Percentiles rank a stretch among this genome's conserved stretches.
Conservation (phyloP, 1,140 invertebrate species). For the Ostrea edulis region DNA sequence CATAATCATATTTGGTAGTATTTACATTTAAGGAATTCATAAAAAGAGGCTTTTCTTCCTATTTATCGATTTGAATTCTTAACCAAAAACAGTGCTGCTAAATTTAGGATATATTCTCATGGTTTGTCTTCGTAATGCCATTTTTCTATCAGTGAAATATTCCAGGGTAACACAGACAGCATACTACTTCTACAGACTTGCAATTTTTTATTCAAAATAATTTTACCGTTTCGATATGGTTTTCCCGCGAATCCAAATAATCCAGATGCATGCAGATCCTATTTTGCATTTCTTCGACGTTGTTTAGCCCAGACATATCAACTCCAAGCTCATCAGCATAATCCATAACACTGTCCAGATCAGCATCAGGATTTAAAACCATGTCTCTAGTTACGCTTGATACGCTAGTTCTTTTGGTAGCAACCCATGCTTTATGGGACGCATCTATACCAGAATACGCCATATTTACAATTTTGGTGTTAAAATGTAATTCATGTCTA, state of each 20-base stretch:
- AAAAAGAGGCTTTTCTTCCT: too few species aligned
- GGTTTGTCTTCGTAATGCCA: too few species aligned
- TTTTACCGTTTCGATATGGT: slow-evolving; percentile 10
- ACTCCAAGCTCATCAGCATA: slow-evolving; percentile 9
- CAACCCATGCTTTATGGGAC: neutral
- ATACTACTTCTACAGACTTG: too few species aligned
- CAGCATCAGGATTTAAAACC: neutral
- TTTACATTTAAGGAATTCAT: too few species aligned
- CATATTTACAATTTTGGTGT: neutral
- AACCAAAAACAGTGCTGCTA: too few species aligned
- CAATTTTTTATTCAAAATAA: neutral
- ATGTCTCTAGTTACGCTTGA: neutral
- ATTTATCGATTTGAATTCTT: too few species aligned
- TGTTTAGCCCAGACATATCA: neutral
- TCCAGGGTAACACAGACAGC: too few species aligned
- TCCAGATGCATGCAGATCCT: slow-evolving; percentile 28
- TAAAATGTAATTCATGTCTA: neutral
- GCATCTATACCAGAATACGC: neutral
- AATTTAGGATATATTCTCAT: too few species aligned
- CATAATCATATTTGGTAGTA: too few species aligned
- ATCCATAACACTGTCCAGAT: neutral
- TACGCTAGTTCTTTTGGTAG: neutral
- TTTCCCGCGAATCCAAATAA: neutral
- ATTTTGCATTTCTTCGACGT: slow-evolving; percentile 12
- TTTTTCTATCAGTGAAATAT: too few species aligned